A percentile compares a stretch with the other conserved stretches of the same genome.
Conservation (phyloP, 2,888 invertebrate genomes). For the Lithodes maja region DNA sequence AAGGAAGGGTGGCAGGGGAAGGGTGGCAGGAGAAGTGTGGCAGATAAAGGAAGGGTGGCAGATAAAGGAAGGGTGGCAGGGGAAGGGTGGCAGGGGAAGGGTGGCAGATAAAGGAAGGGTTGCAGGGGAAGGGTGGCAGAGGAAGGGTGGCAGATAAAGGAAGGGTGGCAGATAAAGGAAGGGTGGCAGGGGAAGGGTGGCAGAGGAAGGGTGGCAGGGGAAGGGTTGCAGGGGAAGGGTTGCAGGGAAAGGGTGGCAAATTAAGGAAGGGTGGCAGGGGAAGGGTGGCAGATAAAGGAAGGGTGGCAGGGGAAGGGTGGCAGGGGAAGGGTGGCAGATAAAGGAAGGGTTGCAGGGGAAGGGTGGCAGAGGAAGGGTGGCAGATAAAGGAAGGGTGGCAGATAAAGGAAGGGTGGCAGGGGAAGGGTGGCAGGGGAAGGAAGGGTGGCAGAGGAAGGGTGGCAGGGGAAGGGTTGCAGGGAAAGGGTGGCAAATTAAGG, state of each 20-base stretch:
- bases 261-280: not conserved
- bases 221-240: not conserved
- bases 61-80: no score
- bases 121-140: not conserved
- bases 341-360: not conserved
- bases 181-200: not conserved
- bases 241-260: not conserved
- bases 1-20: no score
- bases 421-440: not conserved
- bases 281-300: not conserved
- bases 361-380: not conserved
- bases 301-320: not conserved
- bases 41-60: no score
- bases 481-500: not conserved
- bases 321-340: not conserved
- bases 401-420: slow-evolving; percentile 1
- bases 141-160: not conserved
- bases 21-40: no score
- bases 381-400: not conserved
- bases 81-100: no score
- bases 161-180: not conserved
- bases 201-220: not conserved
- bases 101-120: no score
- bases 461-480: not conserved
- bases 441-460: not conserved